phyloP scores from a whole-genome alignment of 2,113 vertebrate genomes.

The Halichoerus grypus region DNA sequence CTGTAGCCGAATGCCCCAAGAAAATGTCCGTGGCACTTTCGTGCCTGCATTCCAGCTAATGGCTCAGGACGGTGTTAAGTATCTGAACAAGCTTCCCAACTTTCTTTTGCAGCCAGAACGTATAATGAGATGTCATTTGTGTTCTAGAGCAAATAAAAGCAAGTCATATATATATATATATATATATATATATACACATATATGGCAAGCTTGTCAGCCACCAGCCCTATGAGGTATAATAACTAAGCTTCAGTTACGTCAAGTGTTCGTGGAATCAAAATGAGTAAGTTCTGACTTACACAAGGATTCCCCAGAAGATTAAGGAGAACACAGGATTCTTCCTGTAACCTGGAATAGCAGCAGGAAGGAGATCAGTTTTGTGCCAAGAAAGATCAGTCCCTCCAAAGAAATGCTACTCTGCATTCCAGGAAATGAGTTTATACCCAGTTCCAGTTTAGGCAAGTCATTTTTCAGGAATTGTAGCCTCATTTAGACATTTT shows the following conservation, averaged over 20 bases:
- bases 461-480: not conserved
- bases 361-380: no score
- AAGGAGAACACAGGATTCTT: rapidly evolving
- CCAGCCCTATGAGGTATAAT: rapidly evolving
- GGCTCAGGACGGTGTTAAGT: not conserved
- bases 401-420: not conserved
- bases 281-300: not conserved
- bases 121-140: not conserved
- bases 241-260: not conserved
- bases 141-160: not conserved
- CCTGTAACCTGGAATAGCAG: no score
- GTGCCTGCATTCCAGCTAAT: not conserved
- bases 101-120: not conserved
- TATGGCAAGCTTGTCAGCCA: not conserved
- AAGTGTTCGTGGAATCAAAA: rapidly evolving
- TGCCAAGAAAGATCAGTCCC: not conserved
- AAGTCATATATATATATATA: not conserved
- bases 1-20: not conserved
- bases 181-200: no score
- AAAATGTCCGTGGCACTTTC: not conserved
- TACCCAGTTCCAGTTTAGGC: not conserved
- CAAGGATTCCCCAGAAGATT: not conserved
- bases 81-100: not conserved
- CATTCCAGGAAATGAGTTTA: not conserved
- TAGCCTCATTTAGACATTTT: not conserved